phyloP scores from a whole-genome alignment of 1,140 invertebrate species.

The Drosophila baimaii region DNA sequence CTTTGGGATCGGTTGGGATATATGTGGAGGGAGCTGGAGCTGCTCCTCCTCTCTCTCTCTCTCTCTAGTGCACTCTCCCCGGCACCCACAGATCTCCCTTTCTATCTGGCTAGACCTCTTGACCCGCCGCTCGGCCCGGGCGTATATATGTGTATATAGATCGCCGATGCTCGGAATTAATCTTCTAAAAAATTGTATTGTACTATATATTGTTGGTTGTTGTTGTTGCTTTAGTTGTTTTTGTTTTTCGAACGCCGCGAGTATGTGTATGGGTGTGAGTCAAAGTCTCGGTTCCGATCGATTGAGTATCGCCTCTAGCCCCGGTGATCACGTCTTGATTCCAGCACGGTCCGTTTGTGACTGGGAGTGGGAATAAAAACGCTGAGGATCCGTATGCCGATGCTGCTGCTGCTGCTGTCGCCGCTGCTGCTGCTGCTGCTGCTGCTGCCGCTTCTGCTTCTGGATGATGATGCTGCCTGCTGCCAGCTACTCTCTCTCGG shows the following conservation, averaged over 20 bases:
- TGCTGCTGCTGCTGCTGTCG: slow-evolving; percentile 26
- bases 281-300: slow-evolving; percentile 37
- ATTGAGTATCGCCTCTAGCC: slow-evolving; percentile 40
- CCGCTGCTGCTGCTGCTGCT: slow-evolving; percentile 24
- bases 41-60: slow-evolving; percentile 38
- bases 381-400: slow-evolving; percentile 67
- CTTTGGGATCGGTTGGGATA: slow-evolving; percentile 14
- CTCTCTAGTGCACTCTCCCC: slow-evolving; percentile 23
- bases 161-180: slow-evolving; percentile 61
- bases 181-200: slow-evolving; percentile 53
- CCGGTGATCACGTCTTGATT: slow-evolving; percentile 78
- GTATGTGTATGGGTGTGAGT: slow-evolving; percentile 31
- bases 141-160: slow-evolving; percentile 36
- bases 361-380: slow-evolving; percentile 71
- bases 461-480: slow-evolving; percentile 12
- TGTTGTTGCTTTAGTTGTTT: slow-evolving; percentile 24
- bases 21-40: slow-evolving; percentile 28
- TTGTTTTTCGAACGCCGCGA: slow-evolving; percentile 31
- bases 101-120: slow-evolving; percentile 62
- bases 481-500: slow-evolving; percentile 27
- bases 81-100: slow-evolving; percentile 15
- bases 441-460: slow-evolving; percentile 23
- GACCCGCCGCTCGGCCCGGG: slow-evolving; percentile 46
- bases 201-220: slow-evolving; percentile 33
- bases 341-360: slow-evolving; percentile 76